A percentile compares a stretch with the other conserved stretches of the same genome.
Evolutionary conservation across 2,888 invertebrate species (phyloP).

Genomic region (Eurytoma californica): DNA sequence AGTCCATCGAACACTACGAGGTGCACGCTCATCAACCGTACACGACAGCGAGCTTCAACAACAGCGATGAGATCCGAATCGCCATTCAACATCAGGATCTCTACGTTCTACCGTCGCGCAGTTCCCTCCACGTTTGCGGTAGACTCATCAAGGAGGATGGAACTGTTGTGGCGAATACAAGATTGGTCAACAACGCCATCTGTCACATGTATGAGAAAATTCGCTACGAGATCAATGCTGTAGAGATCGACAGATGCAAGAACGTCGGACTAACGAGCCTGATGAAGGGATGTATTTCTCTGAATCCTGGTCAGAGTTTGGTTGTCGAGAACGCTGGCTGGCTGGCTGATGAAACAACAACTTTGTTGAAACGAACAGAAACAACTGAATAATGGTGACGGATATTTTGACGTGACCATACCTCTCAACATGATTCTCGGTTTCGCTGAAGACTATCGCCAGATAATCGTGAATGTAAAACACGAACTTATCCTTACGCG

Average conservation of each 20-base stretch:
- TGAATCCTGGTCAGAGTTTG: constrained; percentile 59
- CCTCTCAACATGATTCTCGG: constrained; percentile 67
- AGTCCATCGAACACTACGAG: constrained; percentile 52
- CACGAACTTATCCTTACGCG: constrained; percentile 62
- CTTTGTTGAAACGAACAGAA: constrained; percentile 13
- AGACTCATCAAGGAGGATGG: constrained; percentile 43
- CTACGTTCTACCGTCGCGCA: constrained; percentile 47
- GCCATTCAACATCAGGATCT: constrained; percentile 48
- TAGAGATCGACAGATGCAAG: no score
- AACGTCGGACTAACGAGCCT: constrained; percentile 29
- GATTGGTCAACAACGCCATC: constrained; percentile 58
- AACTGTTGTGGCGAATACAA: constrained; percentile 16
- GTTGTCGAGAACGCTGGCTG: constrained; percentile 65
- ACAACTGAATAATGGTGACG: constrained; percentile 51
- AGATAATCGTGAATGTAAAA: constrained; percentile 53
- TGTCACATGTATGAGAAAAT: constrained; percentile 65
- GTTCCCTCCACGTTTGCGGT: constrained; percentile 48
- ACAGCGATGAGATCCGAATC: constrained; percentile 55
- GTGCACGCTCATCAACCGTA: constrained; percentile 50
- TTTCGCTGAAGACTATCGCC: constrained; percentile 59
- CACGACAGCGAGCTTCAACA: constrained; percentile 45
- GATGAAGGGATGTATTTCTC: no score
- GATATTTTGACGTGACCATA: constrained; percentile 64
- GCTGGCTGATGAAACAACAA: no score
- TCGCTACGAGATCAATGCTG: no score